Percentiles rank a stretch among this genome's conserved stretches.
These are phyloP conservation scores for Buceros bicornis DNA, from an alignment of 2,797 vertebrate genomes.

Conservation along the genomic window DNA sequence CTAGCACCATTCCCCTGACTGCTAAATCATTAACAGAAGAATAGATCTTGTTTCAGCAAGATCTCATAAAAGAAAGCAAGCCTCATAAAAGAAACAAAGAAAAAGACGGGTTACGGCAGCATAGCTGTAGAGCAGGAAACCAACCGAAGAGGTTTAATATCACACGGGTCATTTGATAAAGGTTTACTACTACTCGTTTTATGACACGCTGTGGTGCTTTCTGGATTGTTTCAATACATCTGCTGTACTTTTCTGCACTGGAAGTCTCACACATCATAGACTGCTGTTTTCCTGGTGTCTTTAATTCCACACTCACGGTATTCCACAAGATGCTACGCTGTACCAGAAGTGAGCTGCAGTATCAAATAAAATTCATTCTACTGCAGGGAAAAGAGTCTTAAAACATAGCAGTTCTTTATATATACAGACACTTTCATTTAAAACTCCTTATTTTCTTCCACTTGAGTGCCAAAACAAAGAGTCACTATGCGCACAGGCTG, in stretches of 20 bases:
- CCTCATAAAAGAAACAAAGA: background rate
- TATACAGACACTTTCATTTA: conserved; percentile 39
- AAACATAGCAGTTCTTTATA: conserved; percentile 41
- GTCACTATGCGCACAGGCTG: conserved; percentile 51
- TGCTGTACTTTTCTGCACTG: conserved; percentile 21
- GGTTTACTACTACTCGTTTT: background rate
- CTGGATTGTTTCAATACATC: conserved; percentile 12
- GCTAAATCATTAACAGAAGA: background rate
- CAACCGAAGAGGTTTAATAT: background rate
- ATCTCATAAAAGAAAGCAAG: background rate
- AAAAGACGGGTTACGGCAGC: conserved; percentile 20
- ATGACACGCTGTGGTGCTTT: background rate
- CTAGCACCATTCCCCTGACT: conserved; percentile 38
- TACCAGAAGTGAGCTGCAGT: conserved; percentile 28
- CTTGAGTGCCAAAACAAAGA: background rate
- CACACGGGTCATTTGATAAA: background rate
- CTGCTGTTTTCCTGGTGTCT: conserved; percentile 1
- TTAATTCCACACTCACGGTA: conserved; percentile 20
- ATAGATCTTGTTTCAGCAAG: conserved; percentile 2
- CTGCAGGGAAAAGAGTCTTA: conserved; percentile 28
- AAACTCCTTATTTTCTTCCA: conserved; percentile 23
- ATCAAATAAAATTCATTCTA: conserved; percentile 46
- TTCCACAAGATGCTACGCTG: conserved; percentile 23
- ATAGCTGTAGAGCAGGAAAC: conserved; percentile 8
- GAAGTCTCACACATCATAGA: background rate